A percentile compares a stretch with the other conserved stretches of the same genome.
Conservation (phyloP, 2,113 vertebrate species). For the Aspiorhynchus laticeps region DNA sequence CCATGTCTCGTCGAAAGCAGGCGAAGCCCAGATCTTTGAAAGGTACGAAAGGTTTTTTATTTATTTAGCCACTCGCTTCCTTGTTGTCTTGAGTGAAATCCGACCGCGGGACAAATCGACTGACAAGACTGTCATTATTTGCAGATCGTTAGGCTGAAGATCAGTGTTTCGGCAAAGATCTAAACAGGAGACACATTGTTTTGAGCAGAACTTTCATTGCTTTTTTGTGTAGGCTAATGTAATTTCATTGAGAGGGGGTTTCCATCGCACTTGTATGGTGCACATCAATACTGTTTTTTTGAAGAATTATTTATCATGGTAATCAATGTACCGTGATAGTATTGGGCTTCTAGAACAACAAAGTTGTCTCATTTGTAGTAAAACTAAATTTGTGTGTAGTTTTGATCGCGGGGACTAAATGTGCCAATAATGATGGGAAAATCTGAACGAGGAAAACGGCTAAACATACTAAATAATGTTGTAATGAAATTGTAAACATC, state of each 20-base stretch:
- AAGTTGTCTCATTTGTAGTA: background rate
- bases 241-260: background rate
- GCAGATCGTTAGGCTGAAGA: background rate
- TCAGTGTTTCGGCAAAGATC: background rate
- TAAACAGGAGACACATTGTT: background rate
- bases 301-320: background rate
- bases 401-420: background rate
- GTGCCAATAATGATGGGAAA: background rate
- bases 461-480: conserved; percentile 5
- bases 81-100: background rate
- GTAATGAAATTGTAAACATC: background rate
- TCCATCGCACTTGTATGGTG: background rate
- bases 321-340: background rate
- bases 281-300: background rate
- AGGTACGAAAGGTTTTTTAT: conserved; percentile 41
- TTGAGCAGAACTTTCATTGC: background rate
- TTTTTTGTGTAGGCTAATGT: background rate
- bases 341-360: background rate
- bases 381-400: background rate
- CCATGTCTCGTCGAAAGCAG: conserved; percentile 58
- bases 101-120: background rate
- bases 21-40: conserved; percentile 52
- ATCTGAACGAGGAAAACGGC: background rate
- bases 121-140: background rate
- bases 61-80: background rate